Evolutionary conservation across 2,888 invertebrate species (phyloP), one percentile per base, ranked within the genome.

Genomic region (Margaritifera margaritifera): DNA sequence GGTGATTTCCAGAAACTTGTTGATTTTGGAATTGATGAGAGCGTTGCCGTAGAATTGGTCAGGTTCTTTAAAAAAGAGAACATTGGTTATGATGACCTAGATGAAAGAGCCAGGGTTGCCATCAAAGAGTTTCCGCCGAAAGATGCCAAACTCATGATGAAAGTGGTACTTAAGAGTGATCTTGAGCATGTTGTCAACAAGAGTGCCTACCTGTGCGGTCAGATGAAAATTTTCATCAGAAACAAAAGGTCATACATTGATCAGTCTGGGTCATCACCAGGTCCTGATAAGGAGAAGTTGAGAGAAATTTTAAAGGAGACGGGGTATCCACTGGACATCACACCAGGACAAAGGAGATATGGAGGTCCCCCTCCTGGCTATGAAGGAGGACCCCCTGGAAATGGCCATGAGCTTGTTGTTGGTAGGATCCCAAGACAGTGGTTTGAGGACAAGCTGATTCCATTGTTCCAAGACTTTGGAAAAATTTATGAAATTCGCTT

Each of bases 371-470:
- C 76, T 1, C 72, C 76, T 6, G 74, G 74, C n/a, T 71, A 58
- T n/a, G 74, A 74, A 74, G 76, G 72, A 53, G 76, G 76, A 3
- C 55, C 55, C 1, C 63, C 67, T 6, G 74, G 74, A 3, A 42
- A 22, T 4, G 73, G 73, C 50, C 20, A 62, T 8, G 74, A 74
- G 55, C 69, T 77, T 19, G 68, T 66, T 19, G 55, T 77, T 42
- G 69, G 69, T 51, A 69, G 71, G 31, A 52, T 77, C 8, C 76
- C 76, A 1, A 53, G 62, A 15, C 68, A 72, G 52, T 77, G 76
- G 76, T 77, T 71, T 27, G 76, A 77, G 53, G 76, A 77, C 31
- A 71, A 61, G 25, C 72, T 77, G 11, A 74, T 77, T 18, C 74
- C 76, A 6, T n/a, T 74, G 11, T 64, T 77, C n/a, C 62, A 69